Base-by-base conservation (phyloP, 1,140 invertebrate genomes). In the Eupristina koningsbergeri region DNA sequence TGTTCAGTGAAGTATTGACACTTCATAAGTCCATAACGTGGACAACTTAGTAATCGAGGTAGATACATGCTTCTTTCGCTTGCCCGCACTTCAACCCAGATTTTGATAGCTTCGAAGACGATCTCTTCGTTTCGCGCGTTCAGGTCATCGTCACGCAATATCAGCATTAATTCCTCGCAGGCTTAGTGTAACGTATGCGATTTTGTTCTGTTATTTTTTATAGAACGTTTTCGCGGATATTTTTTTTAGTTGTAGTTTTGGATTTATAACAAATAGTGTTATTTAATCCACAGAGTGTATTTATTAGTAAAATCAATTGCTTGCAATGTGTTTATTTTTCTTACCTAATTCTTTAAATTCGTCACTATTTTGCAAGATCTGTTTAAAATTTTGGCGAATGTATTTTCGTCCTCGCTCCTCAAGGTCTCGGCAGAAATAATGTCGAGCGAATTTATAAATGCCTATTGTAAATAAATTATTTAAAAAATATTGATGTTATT, bases 91-190 rank as follows among this genome's bases (percentile, higher is more conserved):
- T 81, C 83, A 8, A 71, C n/a, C 95, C 95, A 96, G 34, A 90
- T 93, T 93, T 93, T 93, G 31, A 96, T 90, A 3, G 95, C 94
- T 88, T 95, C 93, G 87, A 95, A 96, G 36, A 95, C 95, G 58
- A 93, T 91, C 90, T 95, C 95, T 89, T 96, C 95, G 81, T 93
- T 93, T 85, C 93, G 93, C 2, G 95, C 95, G 89, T 97, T 97
- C 3, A 97, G 90, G 86, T 95, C 94, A 88, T 97, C 96, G 75
- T 96, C 94, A n/a, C 94, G 93, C 73, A 97, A 94, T 45, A 97
- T 94, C 50, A 93, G 93, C 84, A 94, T 93, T 0, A 97, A 90
- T 87, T 97, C 95, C 0, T 95, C 94, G 50, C 95, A 89, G 0
- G 93, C 82, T 83, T 71, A 26, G 36, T 41, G 67, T 67, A 67